These are phyloP conservation scores for Drosophila picticornis DNA, from an alignment of 2,888 invertebrate genomes.

Conservation along the genomic window DNA sequence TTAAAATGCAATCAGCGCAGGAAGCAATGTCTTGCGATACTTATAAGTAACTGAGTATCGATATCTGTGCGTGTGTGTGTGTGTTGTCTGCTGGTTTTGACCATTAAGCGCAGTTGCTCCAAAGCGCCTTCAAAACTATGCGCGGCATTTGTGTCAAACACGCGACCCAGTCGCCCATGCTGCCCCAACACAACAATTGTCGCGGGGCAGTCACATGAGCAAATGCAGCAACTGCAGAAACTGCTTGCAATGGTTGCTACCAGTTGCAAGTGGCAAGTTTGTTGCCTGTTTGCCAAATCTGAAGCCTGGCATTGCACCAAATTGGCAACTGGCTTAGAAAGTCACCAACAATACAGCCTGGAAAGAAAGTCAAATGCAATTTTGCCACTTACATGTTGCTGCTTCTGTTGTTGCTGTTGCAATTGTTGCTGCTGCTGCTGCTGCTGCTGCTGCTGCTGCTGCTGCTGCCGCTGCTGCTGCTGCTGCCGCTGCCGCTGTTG, in stretches of 20 bases:
- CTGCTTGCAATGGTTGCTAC: slow-evolving; percentile 28
- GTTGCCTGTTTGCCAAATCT: slow-evolving; percentile 59
- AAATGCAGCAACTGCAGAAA: background rate
- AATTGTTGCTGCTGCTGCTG: slow-evolving; percentile 28
- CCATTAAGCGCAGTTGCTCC: slow-evolving; percentile 70
- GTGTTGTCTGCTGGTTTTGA: slow-evolving; percentile 57
- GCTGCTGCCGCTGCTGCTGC: slow-evolving; percentile 30
- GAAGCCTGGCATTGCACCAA: slow-evolving; percentile 66
- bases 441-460: slow-evolving; percentile 24
- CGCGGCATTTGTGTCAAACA: slow-evolving; percentile 79
- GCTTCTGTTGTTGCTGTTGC: slow-evolving; percentile 45
- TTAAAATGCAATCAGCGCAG: slow-evolving; percentile 80
- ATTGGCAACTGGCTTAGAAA: slow-evolving; percentile 80
- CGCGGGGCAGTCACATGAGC: slow-evolving; percentile 16
- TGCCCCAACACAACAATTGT: slow-evolving; percentile 63
- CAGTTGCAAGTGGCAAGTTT: slow-evolving; percentile 38
- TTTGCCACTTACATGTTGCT: slow-evolving; percentile 66
- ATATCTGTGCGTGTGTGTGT: slow-evolving; percentile 20
- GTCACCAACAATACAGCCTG: slow-evolving; percentile 58
- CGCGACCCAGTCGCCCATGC: slow-evolving; percentile 74
- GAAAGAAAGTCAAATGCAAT: slow-evolving; percentile 75
- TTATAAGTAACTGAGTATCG: slow-evolving; percentile 8
- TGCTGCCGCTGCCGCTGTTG: slow-evolving; percentile 30
- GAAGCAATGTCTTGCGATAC: slow-evolving; percentile 50
- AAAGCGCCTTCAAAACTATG: slow-evolving; percentile 81